Evolutionary conservation across 2,113 vertebrate species (phyloP).

Genomic region (Corynorhinus townsendii): DNA sequence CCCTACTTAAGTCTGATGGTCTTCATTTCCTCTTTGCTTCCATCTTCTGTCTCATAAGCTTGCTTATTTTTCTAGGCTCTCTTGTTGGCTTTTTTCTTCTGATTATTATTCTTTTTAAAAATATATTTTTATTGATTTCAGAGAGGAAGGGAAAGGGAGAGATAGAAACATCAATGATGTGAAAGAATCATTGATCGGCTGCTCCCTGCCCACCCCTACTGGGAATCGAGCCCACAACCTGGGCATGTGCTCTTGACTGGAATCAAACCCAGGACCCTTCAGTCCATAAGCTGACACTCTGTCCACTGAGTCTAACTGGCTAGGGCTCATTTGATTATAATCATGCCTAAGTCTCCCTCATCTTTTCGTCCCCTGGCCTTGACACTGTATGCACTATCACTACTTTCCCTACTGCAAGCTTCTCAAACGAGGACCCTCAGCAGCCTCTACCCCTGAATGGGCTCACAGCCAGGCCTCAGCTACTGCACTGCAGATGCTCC

Average conservation of each 20-base stretch:
- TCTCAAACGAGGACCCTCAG: accelerated
- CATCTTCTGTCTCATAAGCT: neutral
- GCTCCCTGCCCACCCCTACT: too few species aligned
- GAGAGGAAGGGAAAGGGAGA: too few species aligned
- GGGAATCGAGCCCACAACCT: too few species aligned
- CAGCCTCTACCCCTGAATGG: neutral
- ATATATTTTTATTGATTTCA: too few species aligned
- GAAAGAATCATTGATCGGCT: too few species aligned
- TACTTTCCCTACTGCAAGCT: neutral
- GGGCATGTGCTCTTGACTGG: too few species aligned
- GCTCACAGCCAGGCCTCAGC: accelerated
- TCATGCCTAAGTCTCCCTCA: neutral
- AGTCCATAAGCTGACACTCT: too few species aligned
- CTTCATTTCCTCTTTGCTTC: neutral
- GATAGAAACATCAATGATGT: too few species aligned
- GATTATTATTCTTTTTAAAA: too few species aligned
- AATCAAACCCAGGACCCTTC: too few species aligned
- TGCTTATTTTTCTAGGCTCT: neutral
- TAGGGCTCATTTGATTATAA: neutral
- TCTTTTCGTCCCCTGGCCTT: neutral
- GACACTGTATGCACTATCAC: accelerated
- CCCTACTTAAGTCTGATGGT: neutral
- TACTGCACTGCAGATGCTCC: accelerated
- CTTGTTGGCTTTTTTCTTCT: neutral
- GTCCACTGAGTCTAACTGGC: too few species aligned